phyloP scores from a whole-genome alignment of 2,888 invertebrate species.

The Steinernema hermaphroditum region DNA sequence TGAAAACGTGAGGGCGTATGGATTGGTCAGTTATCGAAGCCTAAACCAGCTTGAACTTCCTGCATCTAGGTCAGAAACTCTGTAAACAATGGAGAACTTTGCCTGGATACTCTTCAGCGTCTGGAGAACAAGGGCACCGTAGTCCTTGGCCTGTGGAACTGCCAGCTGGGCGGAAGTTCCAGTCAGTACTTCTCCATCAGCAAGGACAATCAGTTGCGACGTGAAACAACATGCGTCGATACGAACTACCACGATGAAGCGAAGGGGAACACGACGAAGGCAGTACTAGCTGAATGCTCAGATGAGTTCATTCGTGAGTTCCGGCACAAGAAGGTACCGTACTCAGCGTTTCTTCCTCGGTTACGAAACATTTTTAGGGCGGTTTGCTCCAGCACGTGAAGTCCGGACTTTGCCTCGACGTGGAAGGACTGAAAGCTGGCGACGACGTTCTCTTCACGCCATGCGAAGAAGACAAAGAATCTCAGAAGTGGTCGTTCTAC shows the following conservation, averaged over 20 bases:
- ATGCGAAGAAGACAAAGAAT: conserved; percentile 39
- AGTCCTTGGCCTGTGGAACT: conserved; percentile 47
- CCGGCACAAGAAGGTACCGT: conserved; percentile 19
- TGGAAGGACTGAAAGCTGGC: conserved; percentile 62
- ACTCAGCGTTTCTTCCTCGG: conserved; percentile 15
- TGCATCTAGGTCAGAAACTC: conserved; percentile 33
- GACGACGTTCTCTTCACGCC: conserved; percentile 63
- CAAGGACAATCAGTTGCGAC: conserved; percentile 55
- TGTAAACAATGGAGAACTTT: conserved; percentile 41
- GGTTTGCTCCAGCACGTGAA: conserved; percentile 64
- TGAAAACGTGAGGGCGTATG: conserved; percentile 79
- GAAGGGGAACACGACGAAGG: neutral
- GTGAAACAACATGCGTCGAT: conserved; percentile 62
- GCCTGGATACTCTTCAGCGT: conserved; percentile 59
- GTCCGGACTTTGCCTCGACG: conserved; percentile 68
- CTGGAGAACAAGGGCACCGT: conserved; percentile 58
- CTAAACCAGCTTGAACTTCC: neutral
- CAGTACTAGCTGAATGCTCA: conserved; percentile 21
- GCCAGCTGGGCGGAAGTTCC: conserved; percentile 40
- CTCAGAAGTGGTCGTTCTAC: conserved; percentile 44
- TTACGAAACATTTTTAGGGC: conserved; percentile 43
- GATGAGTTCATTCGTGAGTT: conserved; percentile 40
- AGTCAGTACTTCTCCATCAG: conserved; percentile 63
- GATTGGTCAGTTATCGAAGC: conserved; percentile 66
- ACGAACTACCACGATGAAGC: conserved; percentile 30